Evolutionary conservation across 2,888 invertebrate species (phyloP), one percentile per base, ranked within the genome.

Genomic region (Lymantria dispar): DNA sequence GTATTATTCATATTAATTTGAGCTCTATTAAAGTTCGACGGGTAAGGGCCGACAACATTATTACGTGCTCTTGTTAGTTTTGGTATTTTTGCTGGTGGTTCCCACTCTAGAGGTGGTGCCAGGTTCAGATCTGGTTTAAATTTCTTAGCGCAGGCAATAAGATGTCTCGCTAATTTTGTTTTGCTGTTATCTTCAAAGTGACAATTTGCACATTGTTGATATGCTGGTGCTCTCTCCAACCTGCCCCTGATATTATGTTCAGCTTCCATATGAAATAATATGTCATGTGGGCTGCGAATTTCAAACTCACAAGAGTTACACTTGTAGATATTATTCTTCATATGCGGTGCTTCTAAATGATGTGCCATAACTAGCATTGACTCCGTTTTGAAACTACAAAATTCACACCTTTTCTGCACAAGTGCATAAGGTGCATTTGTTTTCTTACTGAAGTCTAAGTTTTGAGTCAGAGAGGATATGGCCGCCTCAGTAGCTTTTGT

Each of bases 161-260:
- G 93, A 92, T 99, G 98, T 48, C 98, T 93, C 0, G 96, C 96
- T 68, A 98, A 88, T 85, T 98, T 98, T 41, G 97, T 97, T 89
- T 98, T 98, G 64, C 97, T 96, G 77, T 98, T 98, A 74, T 98
- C 97, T 83, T 98, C 98, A 80, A 98, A 98, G 15, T 97, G 97
- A 89, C 98, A 99, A 78, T 97, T 96, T 11, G 97, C 96, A 82
- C 98, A 98, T 79, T 98, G 97, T 85, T 98, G 98, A 84, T 97
- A 97, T 10, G 97, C 96, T 46, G 96, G 96, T 8, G 97, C 97
- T 65, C 97, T 93, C 73, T 98, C 97, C 58, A 98, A 87, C 56
- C 97, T 93, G n/a, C 97, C 98, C 68, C 96, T 93, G 31, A 96
- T 95, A 64, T 96, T 96, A 81, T 99, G 98, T 76, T 97, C 96